Base-by-base conservation (phyloP, 2,113 vertebrate species). In the Zosterops japonicus region DNA sequence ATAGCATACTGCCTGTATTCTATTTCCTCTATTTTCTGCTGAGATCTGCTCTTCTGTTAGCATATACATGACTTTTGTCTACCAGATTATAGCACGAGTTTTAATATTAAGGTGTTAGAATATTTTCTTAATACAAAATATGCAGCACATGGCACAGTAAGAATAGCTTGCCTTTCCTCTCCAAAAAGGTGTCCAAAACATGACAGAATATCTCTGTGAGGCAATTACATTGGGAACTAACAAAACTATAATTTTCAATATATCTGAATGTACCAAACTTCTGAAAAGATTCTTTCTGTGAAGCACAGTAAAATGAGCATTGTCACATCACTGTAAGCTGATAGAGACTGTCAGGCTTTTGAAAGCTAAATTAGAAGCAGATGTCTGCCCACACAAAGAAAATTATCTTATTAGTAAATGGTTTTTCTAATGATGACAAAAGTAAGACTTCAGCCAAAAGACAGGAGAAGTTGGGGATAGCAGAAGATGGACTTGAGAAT, bases 291-390 rank as follows among this genome's bases (percentile, higher is more conserved):
- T 69, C 25, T 83, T 83, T 83, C 25, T 75, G n/a, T 53, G 57
- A 77, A 59, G 84, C 56, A 83, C 59, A 86, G 28, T 69, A 94
- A 87, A 75, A 96, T 93, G 83, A 96, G 69, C 27, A 75, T 41
- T 93, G 52, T 90, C 83, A 91, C 63, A 78, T 90, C 78, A 49
- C 12, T 86, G 28, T 41, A 80, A 94, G 49, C 49, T 77, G 74
- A 68, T 83, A 67, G 50, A 94, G 77, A 82, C 64, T 95, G 83
- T 41, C 75, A 96, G 59, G 44, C 64, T 96, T 98, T 86, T 24
- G 59, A 96, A 94, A 93, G 93, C n/a, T 80, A 67, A 96, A 97
- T 94, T 93, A 79, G 67, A 89, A 97, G 89, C 95, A 96, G 94
- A 93, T 97, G 92, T 92, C 91, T 88, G 61, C 70, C 89, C 83